Percentiles rank a stretch among this genome's conserved stretches.
phyloP scores from a whole-genome alignment of 2,797 vertebrate species.

The Sebastes taczanowskii region DNA sequence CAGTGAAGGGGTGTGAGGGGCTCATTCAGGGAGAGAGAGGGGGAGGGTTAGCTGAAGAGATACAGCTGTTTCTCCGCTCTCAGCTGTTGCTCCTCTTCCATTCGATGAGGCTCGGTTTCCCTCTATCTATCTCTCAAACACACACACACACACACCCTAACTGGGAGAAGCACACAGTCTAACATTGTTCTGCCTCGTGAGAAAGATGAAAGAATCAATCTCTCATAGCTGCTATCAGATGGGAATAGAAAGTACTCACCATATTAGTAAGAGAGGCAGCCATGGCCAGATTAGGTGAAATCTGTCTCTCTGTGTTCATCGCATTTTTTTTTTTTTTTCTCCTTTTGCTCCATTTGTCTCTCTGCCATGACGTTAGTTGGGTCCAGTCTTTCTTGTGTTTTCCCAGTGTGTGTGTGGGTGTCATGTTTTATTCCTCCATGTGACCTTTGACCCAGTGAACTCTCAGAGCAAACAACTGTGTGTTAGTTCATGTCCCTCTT shows the following conservation, averaged over 20 bases:
- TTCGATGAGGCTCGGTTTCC: constrained; percentile 43
- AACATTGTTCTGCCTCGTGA: constrained; percentile 67
- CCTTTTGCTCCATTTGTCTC: background rate
- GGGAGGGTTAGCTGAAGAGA: constrained; percentile 56
- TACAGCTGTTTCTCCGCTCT: constrained; percentile 82
- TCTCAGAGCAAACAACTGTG: constrained; percentile 30
- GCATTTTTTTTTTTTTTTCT: background rate
- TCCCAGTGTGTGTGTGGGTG: background rate
- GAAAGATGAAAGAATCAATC: constrained; percentile 59
- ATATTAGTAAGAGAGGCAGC: constrained; percentile 31
- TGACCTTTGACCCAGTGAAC: constrained; percentile 51
- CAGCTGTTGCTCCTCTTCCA: constrained; percentile 80
- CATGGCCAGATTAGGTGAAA: constrained; percentile 40
- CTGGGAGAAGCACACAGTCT: constrained; percentile 60
- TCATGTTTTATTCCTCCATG: constrained; percentile 13
- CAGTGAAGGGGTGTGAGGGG: constrained; percentile 61
- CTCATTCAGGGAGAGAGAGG: constrained; percentile 53
- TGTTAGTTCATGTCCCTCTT: constrained; percentile 19
- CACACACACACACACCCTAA: background rate
- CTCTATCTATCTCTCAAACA: background rate
- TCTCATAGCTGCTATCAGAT: constrained; percentile 61
- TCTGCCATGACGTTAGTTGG: background rate
- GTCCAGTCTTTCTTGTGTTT: background rate
- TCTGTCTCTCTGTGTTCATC: constrained; percentile 3
- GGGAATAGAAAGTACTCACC: constrained; percentile 42